Conservation (phyloP, 53 echinoderm and acorn worm genomes). For the Antedon mediterranea region DNA sequence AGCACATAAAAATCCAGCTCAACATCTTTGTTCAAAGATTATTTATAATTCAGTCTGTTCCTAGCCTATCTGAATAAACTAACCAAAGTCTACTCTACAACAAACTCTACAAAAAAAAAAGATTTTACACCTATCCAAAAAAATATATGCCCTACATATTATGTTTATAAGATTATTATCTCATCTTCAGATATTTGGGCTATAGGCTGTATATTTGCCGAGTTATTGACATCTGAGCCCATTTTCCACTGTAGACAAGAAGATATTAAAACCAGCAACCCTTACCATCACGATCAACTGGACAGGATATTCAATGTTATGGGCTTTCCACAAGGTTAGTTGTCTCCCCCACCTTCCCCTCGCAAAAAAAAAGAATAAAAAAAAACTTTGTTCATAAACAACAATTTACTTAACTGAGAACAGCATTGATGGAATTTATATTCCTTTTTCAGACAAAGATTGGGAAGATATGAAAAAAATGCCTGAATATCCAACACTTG, state of each 20-base stretch:
- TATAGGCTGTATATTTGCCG: constrained; percentile 98
- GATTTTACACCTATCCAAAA: too few relatives aligned
- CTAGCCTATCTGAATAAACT: too few relatives aligned
- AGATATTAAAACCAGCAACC: constrained; percentile 95
- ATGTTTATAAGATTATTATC: too few relatives aligned
- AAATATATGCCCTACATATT: too few relatives aligned
- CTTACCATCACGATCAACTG: constrained; percentile 95
- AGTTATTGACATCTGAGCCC: constrained; percentile 89
- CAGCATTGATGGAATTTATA: neutral
- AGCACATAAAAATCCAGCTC: too few relatives aligned
- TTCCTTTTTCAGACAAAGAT: constrained; percentile 61
- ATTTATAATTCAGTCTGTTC: too few relatives aligned
- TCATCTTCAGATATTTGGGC: constrained; percentile 78
- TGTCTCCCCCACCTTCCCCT: neutral
- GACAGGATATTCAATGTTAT: constrained; percentile 97
- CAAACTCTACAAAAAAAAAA: too few relatives aligned
- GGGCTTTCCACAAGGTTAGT: constrained; percentile 91
- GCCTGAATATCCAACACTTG: constrained; percentile 78
- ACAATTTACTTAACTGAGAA: too few relatives aligned
- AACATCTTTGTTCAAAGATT: too few relatives aligned
- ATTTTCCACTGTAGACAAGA: constrained; percentile 99
- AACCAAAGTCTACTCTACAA: too few relatives aligned
- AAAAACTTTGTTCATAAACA: too few relatives aligned
- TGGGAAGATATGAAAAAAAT: constrained; percentile 99
- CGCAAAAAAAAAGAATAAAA: too few relatives aligned